Evolutionary conservation across 2,797 vertebrate genomes (phyloP), one percentile per base, ranked within the genome.

Genomic region (Onychomys leucogaster): DNA sequence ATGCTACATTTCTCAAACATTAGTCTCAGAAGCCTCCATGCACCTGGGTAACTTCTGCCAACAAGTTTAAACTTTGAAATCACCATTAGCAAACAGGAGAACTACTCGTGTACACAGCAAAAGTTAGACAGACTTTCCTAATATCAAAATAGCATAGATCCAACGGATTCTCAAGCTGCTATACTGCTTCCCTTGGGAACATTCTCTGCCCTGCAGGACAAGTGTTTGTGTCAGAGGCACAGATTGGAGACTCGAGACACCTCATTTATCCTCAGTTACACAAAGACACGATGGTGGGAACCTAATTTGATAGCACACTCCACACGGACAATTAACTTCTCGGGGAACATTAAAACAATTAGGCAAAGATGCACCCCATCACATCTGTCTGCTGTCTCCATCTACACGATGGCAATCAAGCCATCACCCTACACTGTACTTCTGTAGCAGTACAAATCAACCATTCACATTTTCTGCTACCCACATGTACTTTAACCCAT

Each of bases 321-420:
- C 95, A 92, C 87, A 96, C 94, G 85, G 92, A 97, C 96, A 97
- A 97, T 94, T 98, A 98, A 96, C 96, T 96, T 97, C 89, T 95
- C n/a, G 0, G 77, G 88, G 95, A 98, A 98, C 96, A 98, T 97
- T 97, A 93, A 95, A 98, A 97, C 96, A 98, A 97, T 98, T 98
- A 98, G 98, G 59, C 92, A 97, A 89, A 21, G 46, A 69, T 13
- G 90, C 84, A 85, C 96, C 94, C 94, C 67, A 49, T 83, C 91
- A 95, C 94, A 98, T 95, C 90, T 98, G 90, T 91, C 80, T 43
- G 61, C 84, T 59, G 4, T 43, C 75, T 95, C 97, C 55, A 94
- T 55, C 90, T 87, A 94, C 95, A 98, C 89, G 92, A 89, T 83
- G 80, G 85, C 97, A 98, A 5, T 96, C 98, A 98, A 97, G 76